These are phyloP conservation scores for Oryctolagus cuniculus DNA, from an alignment of 2,113 vertebrate genomes.

Conservation along the genomic window DNA sequence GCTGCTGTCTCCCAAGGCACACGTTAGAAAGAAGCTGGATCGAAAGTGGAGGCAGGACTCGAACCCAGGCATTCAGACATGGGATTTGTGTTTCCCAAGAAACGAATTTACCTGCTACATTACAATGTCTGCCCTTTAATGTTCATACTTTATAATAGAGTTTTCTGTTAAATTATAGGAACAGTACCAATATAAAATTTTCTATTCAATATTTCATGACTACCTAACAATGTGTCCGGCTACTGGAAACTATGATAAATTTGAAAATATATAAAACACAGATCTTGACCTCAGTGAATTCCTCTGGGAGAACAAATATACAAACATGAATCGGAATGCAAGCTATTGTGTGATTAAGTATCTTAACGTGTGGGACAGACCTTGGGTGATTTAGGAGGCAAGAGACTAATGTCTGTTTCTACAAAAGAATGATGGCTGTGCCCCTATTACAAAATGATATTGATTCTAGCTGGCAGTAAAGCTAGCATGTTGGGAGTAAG, in stretches of 20 bases:
- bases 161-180: neutral
- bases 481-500: slow-evolving; percentile 30
- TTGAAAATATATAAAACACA: neutral
- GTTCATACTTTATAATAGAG: neutral
- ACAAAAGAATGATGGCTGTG: slow-evolving; percentile 62
- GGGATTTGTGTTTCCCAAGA: too few relatives aligned
- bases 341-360: neutral
- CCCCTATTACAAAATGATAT: slow-evolving; percentile 54
- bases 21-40: too few relatives aligned
- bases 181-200: neutral
- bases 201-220: neutral
- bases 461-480: slow-evolving; percentile 69
- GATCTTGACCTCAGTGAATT: neutral
- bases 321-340: neutral
- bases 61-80: too few relatives aligned
- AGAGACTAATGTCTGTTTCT: slow-evolving; percentile 70
- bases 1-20: too few relatives aligned
- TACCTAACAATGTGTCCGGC: neutral
- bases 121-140: too few relatives aligned
- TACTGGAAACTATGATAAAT: neutral
- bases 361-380: slow-evolving; percentile 37
- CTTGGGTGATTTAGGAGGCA: neutral
- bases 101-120: too few relatives aligned
- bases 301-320: neutral
- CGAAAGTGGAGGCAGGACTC: too few relatives aligned